A percentile compares a stretch with the other conserved stretches of the same genome.
Evolutionary conservation across 2,888 invertebrate species (phyloP).

Genomic region (Drosophila quinaria): DNA sequence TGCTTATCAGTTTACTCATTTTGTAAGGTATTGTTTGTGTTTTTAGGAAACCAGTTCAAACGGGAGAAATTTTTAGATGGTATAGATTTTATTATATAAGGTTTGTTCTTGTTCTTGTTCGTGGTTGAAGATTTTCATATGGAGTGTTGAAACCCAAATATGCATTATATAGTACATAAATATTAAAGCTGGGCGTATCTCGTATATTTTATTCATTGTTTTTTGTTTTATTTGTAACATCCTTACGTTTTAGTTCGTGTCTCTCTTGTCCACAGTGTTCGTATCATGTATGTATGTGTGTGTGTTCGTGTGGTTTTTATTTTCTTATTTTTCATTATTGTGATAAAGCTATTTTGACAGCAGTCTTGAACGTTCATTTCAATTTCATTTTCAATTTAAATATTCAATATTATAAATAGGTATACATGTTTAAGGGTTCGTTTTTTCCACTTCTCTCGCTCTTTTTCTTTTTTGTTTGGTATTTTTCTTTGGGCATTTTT

Average conservation of each 20-base stretch:
- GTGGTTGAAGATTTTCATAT: conserved; percentile 34
- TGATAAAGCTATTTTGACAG: conserved; percentile 83
- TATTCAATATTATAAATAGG: conserved; percentile 80
- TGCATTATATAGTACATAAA: conserved; percentile 63
- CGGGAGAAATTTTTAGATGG: conserved; percentile 48
- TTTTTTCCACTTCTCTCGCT: conserved; percentile 22
- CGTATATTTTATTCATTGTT: conserved; percentile 13
- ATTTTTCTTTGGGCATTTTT: conserved; percentile 11
- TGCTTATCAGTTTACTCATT: conserved; percentile 13
- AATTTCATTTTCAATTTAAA: conserved; percentile 65
- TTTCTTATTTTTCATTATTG: conserved; percentile 45
- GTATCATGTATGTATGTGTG: conserved; percentile 21
- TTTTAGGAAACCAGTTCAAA: conserved; percentile 75
- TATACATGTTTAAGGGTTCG: conserved; percentile 65
- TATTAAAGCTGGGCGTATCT: conserved; percentile 75
- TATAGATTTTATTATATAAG: conserved; percentile 19
- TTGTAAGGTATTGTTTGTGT: conserved; percentile 51
- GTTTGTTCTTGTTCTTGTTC: conserved; percentile 24
- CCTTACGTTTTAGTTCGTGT: conserved; percentile 21
- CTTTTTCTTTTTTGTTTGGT: conserved; percentile 2
- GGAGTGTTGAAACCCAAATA: conserved; percentile 76
- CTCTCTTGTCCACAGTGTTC: conserved; percentile 25
- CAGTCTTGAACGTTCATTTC: conserved; percentile 82
- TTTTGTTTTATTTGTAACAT: not conserved
- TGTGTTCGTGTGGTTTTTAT: conserved; percentile 18